Conservation (phyloP, 2,113 vertebrate genomes). For the Dicrurus megarhynchus region DNA sequence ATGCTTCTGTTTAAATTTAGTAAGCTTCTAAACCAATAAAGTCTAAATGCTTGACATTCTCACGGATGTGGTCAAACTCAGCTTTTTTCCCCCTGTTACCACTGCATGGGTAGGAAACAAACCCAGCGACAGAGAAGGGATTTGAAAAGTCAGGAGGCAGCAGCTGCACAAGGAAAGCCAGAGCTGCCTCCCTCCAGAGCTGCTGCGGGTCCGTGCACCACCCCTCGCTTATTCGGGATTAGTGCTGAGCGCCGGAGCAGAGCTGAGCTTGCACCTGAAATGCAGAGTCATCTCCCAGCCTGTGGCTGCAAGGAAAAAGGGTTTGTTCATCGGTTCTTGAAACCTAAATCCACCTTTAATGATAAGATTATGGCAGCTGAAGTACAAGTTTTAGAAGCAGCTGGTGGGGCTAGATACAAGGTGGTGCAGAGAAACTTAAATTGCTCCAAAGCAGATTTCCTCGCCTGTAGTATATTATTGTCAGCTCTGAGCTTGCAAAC, state of each 20-base stretch:
- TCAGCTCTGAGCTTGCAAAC: neutral
- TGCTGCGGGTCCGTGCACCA: neutral
- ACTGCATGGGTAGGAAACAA: neutral
- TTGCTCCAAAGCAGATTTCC: neutral
- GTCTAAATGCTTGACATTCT: neutral
- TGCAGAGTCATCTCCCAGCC: neutral
- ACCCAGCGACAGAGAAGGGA: neutral
- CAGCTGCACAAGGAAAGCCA: neutral
- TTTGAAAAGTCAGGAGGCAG: neutral
- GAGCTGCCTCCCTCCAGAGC: neutral
- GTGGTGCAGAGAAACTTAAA: neutral
- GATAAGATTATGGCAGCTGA: constrained; percentile 4
- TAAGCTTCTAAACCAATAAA: constrained; percentile 43
- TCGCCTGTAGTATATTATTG: neutral
- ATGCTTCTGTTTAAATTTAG: constrained; percentile 57
- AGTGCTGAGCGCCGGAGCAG: neutral
- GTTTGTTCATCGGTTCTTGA: neutral
- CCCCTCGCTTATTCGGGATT: neutral
- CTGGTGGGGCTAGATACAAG: neutral
- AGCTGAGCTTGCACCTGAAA: neutral
- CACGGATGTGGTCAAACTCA: constrained; percentile 8
- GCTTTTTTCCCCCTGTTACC: neutral
- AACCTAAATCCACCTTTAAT: constrained; percentile 43
- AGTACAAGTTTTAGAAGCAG: neutral
- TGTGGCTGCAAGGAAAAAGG: neutral